A percentile compares a stretch with the other conserved stretches of the same genome.
Conservation (phyloP, 2,797 vertebrate genomes). For the Garrulus glandarius region DNA sequence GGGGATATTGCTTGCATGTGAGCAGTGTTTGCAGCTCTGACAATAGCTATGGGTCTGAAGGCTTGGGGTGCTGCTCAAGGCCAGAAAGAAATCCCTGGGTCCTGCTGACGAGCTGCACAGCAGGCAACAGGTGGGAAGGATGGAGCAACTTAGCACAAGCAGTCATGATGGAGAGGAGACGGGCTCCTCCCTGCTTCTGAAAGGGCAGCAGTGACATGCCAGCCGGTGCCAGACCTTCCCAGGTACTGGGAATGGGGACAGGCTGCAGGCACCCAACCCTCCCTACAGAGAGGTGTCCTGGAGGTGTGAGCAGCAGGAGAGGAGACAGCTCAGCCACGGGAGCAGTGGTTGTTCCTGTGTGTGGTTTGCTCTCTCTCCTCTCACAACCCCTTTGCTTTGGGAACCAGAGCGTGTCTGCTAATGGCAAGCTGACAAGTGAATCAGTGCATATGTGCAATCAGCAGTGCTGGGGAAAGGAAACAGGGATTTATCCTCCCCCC, state of each 20-base stretch:
- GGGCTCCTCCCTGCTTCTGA: not conserved
- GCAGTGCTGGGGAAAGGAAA: not conserved
- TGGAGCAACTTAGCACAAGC: not conserved
- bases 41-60: not conserved
- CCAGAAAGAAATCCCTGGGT: not conserved
- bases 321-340: not conserved
- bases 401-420: not conserved
- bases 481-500: not conserved
- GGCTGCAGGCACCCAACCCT: not conserved
- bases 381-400: not conserved
- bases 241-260: not conserved
- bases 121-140: not conserved
- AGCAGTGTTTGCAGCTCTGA: not conserved
- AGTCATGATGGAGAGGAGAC: not conserved
- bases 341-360: accelerated
- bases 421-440: slow-evolving; percentile 29
- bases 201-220: not conserved
- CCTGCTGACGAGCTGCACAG: not conserved
- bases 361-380: not conserved
- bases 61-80: not conserved
- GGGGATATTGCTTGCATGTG: not conserved
- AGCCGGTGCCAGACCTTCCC: not conserved
- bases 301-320: not conserved
- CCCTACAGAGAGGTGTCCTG: not conserved
- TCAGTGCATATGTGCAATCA: not conserved